These are phyloP conservation scores for Cebidichthys violaceus DNA, from an alignment of 2,113 vertebrate species.

Conservation along the genomic window DNA sequence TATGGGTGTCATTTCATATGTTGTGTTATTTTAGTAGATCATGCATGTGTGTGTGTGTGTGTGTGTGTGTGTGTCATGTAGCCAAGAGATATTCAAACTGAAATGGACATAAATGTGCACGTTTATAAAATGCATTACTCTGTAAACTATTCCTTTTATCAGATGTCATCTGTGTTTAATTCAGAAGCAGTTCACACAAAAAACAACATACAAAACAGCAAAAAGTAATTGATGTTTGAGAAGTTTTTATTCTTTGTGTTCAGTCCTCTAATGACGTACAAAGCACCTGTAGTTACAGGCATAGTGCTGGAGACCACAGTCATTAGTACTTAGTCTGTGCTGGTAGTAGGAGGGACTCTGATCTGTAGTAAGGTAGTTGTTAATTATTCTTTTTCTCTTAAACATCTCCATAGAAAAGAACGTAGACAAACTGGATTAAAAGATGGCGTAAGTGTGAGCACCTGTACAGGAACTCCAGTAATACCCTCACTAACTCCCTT, in stretches of 20 bases:
- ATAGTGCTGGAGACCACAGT: conserved; percentile 52
- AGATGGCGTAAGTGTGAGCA: conserved; percentile 26
- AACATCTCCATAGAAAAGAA: conserved; percentile 52
- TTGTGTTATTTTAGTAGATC: not conserved
- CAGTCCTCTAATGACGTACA: conserved; percentile 50
- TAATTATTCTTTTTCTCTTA: not conserved
- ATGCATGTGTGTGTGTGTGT: not conserved
- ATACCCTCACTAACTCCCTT: conserved; percentile 23
- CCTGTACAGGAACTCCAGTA: not conserved
- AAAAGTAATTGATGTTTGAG: conserved; percentile 23
- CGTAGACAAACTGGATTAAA: conserved; percentile 40
- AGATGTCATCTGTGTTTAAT: not conserved
- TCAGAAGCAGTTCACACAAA: not conserved
- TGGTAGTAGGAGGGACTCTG: conserved; percentile 54
- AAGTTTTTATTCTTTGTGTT: conserved; percentile 33
- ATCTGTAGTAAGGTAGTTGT: conserved; percentile 29
- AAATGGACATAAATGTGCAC: not conserved
- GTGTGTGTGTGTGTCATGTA: not conserved
- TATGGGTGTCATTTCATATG: conserved; percentile 16
- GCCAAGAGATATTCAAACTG: not conserved
- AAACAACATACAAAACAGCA: not conserved
- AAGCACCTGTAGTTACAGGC: conserved; percentile 56
- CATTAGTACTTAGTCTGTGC: conserved; percentile 50
- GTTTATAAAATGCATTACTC: not conserved
- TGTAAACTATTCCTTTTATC: not conserved